Evolutionary conservation across 2,113 vertebrate genomes (phyloP).

Genomic region (Tetraodon nigroviridis): DNA sequence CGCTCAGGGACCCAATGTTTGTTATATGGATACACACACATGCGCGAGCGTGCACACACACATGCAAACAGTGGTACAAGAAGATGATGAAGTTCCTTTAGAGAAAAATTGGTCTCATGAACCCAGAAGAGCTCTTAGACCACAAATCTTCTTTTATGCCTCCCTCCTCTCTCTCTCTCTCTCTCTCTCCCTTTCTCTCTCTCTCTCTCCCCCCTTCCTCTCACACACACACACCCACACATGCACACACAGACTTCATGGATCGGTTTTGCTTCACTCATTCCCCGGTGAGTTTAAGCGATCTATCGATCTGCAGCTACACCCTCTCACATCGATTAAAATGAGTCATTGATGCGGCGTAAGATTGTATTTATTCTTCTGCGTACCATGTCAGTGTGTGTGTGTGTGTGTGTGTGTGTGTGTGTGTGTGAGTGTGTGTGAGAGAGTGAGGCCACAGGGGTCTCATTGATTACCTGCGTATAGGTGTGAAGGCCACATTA

Average conservation of each 20-base stretch:
- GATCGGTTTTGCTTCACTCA: conserved; percentile 27
- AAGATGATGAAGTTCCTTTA: conserved; percentile 23
- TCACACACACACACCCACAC: conserved; percentile 1
- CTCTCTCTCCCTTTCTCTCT: background rate
- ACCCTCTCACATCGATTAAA: conserved; percentile 39
- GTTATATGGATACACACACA: background rate
- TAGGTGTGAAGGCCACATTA: background rate
- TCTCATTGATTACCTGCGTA: conserved; percentile 3
- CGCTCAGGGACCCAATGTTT: conserved; percentile 22
- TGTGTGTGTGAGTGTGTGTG: background rate
- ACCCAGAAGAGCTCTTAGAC: conserved; percentile 21
- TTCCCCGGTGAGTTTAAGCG: conserved; percentile 14
- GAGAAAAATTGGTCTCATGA: conserved; percentile 13
- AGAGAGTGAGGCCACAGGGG: background rate
- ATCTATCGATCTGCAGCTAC: conserved; percentile 41
- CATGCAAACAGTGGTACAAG: background rate
- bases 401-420: conserved; percentile 4
- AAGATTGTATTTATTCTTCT: conserved; percentile 36
- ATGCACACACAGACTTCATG: conserved; percentile 12
- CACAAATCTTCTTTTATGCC: background rate
- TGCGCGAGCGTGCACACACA: conserved; percentile 2
- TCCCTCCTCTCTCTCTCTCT: background rate
- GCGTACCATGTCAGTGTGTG: conserved; percentile 1
- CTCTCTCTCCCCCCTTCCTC: background rate
- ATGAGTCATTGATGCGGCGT: conserved; percentile 42